phyloP scores from a whole-genome alignment of 2,113 vertebrate species.

The Salvelinus sp. region DNA sequence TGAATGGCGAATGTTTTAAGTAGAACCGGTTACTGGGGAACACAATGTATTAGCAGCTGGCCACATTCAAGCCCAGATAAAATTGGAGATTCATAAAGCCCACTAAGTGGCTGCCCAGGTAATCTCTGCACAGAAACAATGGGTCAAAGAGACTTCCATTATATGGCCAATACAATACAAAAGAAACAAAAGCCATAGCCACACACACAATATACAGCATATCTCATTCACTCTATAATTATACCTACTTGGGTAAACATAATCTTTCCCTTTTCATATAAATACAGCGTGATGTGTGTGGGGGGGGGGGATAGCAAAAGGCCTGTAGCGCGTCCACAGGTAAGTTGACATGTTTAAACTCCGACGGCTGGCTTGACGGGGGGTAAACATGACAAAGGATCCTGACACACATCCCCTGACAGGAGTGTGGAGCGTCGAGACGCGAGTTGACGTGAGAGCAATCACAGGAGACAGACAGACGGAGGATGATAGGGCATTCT shows the following conservation, averaged over 20 bases:
- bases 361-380: constrained; percentile 62
- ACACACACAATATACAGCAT: too few relatives aligned
- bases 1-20: too few relatives aligned
- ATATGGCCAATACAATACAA: too few relatives aligned
- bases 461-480: constrained; percentile 69
- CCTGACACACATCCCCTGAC: constrained; percentile 66
- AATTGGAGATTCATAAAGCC: too few relatives aligned
- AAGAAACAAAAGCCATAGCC: too few relatives aligned
- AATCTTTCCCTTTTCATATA: constrained; percentile 19
- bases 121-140: constrained; percentile 10
- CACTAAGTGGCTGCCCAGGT: constrained; percentile 22
- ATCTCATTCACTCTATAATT: constrained; percentile 7
- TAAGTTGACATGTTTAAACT: constrained; percentile 67
- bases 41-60: too few relatives aligned
- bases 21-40: too few relatives aligned
- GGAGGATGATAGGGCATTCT: constrained; percentile 23
- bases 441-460: constrained; percentile 56
- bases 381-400: constrained; percentile 73
- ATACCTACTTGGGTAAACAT: constrained; percentile 35
- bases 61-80: too few relatives aligned
- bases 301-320: neutral
- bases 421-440: constrained; percentile 66
- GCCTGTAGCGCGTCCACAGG: constrained; percentile 31
- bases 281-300: neutral
- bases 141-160: too few relatives aligned